phyloP scores from a whole-genome alignment of 2,888 invertebrate genomes.

The Synanthedon vespiformis region DNA sequence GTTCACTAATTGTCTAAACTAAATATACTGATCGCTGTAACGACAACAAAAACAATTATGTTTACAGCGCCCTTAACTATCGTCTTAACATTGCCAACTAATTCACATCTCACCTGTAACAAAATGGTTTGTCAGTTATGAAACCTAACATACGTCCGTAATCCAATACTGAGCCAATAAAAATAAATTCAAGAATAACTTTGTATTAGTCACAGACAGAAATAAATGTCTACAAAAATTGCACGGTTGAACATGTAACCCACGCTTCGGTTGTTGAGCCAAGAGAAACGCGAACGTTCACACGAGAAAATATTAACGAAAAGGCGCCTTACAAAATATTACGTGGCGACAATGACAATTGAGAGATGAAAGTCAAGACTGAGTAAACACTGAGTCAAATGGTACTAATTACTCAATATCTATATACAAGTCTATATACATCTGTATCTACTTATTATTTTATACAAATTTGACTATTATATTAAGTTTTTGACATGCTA shows the following conservation, averaged over 20 bases:
- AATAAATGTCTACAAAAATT: slow-evolving; percentile 48
- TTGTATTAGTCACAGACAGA: slow-evolving; percentile 44
- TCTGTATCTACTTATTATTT: no score
- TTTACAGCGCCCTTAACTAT: neutral
- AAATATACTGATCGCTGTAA: neutral
- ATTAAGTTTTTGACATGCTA: no score
- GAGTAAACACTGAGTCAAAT: slow-evolving; percentile 25
- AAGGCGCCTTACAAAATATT: slow-evolving; percentile 13
- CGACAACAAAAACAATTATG: neutral
- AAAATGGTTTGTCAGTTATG: slow-evolving; percentile 4
- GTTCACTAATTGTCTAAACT: no score
- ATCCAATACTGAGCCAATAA: slow-evolving; percentile 47
- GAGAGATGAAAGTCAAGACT: slow-evolving; percentile 14
- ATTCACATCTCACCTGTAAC: neutral
- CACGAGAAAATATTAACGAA: slow-evolving; percentile 16
- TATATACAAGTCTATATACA: no score
- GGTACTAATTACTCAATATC: slow-evolving; percentile 7
- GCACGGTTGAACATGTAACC: slow-evolving; percentile 23
- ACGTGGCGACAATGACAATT: slow-evolving; percentile 23
- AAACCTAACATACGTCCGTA: slow-evolving; percentile 31
- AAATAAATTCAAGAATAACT: slow-evolving; percentile 47
- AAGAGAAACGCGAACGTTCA: slow-evolving; percentile 18
- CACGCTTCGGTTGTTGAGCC: slow-evolving; percentile 38
- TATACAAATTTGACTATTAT: no score
- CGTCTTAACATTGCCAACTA: neutral